Conservation (phyloP, 2,888 invertebrate species). For the Scelioninae gen. 2 region DNA sequence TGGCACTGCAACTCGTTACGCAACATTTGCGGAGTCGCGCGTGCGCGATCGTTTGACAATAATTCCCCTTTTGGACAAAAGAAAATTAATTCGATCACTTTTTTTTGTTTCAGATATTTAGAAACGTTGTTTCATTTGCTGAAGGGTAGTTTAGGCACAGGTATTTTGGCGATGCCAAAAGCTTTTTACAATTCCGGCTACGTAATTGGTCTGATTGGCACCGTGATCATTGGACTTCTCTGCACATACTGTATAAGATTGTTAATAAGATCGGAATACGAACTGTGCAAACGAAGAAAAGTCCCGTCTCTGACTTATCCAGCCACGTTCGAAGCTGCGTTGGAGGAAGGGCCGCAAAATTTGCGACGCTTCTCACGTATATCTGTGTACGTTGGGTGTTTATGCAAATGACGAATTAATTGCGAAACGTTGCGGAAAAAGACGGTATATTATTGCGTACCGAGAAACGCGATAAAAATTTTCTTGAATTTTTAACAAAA, state of each 20-base stretch:
- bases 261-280: conserved; percentile 83
- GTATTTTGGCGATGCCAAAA: conserved; percentile 92
- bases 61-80: no score
- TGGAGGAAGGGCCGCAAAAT: conserved; percentile 84
- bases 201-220: conserved; percentile 86
- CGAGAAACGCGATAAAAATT: no score
- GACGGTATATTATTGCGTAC: no score
- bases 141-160: conserved; percentile 94
- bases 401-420: not conserved
- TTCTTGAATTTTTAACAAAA: no score
- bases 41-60: no score
- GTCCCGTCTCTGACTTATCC: conserved; percentile 86
- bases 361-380: conserved; percentile 81
- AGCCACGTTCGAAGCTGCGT: conserved; percentile 85
- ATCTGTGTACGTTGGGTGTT: conserved; percentile 77
- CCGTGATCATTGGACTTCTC: conserved; percentile 89
- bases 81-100: no score
- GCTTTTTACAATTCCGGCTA: conserved; percentile 91
- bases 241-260: conserved; percentile 97
- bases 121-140: conserved; percentile 90
- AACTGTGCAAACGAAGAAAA: conserved; percentile 75
- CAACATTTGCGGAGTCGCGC: no score
- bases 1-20: no score
- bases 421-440: not conserved
- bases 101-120: conserved; percentile 79